These are phyloP conservation scores for Epicampocera succincta DNA, from an alignment of 2,888 invertebrate genomes.

Conservation along the genomic window DNA sequence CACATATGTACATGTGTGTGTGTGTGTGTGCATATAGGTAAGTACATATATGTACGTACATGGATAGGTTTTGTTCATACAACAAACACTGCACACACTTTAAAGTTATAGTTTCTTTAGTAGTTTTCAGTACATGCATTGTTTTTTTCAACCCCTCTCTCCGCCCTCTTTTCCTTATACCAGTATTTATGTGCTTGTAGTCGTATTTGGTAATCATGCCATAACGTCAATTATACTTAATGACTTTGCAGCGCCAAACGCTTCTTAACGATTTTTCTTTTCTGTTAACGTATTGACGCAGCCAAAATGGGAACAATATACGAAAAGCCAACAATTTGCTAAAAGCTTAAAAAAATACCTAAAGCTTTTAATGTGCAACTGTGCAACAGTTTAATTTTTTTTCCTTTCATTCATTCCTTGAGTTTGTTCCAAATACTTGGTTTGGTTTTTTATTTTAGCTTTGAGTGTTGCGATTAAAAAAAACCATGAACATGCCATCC, in stretches of 20 bases:
- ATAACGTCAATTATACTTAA: constrained; percentile 68
- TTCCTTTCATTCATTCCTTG: background rate
- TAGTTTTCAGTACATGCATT: constrained; percentile 22
- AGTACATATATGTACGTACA: no score
- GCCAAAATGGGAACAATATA: constrained; percentile 22
- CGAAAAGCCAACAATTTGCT: constrained; percentile 44
- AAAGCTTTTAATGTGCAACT: constrained; percentile 49
- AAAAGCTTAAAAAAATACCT: constrained; percentile 33
- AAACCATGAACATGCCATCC: no score
- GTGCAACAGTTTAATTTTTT: constrained; percentile 41
- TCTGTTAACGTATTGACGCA: constrained; percentile 43
- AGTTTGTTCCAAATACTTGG: constrained; percentile 14
- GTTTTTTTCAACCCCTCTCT: background rate
- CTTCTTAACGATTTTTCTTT: constrained; percentile 56
- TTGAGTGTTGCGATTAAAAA: constrained; percentile 42
- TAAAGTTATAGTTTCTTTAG: constrained; percentile 34
- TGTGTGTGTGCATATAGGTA: no score
- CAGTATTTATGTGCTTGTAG: constrained; percentile 45
- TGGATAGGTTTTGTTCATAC: background rate
- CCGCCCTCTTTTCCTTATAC: background rate
- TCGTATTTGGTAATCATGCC: constrained; percentile 57
- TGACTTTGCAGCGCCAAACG: constrained; percentile 66
- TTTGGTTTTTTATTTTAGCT: constrained; percentile 12
- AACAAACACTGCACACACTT: constrained; percentile 4
- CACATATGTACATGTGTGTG: no score